Percentiles rank a stretch among this genome's conserved stretches.
phyloP scores from a whole-genome alignment of 2,888 invertebrate species.

The Bellardia bayeri region DNA sequence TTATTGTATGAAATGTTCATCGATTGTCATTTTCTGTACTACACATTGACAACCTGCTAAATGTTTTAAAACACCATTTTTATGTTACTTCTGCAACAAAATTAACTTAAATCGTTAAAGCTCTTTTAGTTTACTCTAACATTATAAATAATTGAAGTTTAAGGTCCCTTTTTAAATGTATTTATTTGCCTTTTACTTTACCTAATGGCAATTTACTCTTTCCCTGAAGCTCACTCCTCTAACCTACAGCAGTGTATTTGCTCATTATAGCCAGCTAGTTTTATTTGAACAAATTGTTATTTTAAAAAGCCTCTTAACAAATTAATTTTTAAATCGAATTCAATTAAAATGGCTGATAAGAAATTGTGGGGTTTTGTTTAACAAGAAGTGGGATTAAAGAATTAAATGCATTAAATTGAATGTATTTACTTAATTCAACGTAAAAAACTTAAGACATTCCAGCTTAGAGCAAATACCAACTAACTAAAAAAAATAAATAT shows the following conservation, averaged over 20 bases:
- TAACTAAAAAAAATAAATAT: background rate
- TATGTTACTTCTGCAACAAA: no score
- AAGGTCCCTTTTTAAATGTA: no score
- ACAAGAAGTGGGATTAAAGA: background rate
- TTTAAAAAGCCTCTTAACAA: background rate
- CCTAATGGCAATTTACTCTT: background rate
- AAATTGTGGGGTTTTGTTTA: background rate
- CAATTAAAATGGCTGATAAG: constrained; percentile 29
- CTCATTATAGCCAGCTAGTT: constrained; percentile 2
- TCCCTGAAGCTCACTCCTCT: background rate
- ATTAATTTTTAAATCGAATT: constrained; percentile 25
- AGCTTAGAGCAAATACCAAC: constrained; percentile 2
- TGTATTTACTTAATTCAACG: constrained; percentile 41
- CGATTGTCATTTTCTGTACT: no score
- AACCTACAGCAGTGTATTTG: background rate
- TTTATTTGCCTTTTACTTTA: no score
- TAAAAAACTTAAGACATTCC: background rate
- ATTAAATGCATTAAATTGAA: constrained; percentile 27
- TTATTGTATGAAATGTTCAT: no score
- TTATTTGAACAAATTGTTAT: constrained; percentile 9
- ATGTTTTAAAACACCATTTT: no score
- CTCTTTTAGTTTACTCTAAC: no score
- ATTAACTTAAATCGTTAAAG: no score
- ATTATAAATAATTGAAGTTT: no score
- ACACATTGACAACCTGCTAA: no score